Evolutionary conservation across 2,888 invertebrate genomes (phyloP).

Genomic region (Diaphora mendica): DNA sequence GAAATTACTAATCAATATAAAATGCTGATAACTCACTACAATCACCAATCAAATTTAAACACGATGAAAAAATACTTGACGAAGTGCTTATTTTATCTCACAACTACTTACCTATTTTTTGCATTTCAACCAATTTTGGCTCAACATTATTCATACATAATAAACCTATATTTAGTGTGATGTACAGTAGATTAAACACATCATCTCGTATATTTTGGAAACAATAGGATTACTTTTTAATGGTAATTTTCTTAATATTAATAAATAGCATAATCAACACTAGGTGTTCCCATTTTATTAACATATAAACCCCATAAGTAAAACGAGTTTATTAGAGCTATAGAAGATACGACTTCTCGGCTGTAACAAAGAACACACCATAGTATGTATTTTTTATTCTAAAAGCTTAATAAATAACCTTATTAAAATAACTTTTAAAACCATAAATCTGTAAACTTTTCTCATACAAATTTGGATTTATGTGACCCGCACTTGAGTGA

Average conservation of each 20-base stretch:
- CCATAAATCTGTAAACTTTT: conserved; percentile 27
- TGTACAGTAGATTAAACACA: background rate
- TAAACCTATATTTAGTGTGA: conserved; percentile 9
- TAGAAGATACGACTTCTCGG: background rate
- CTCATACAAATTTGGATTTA: conserved; percentile 5
- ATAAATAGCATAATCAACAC: background rate
- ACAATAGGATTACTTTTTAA: background rate
- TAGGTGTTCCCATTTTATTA: background rate
- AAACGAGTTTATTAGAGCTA: background rate
- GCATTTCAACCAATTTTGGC: background rate
- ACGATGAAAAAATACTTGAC: background rate
- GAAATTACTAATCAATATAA: background rate
- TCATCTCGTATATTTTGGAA: background rate
- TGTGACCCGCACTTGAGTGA: conserved; percentile 6
- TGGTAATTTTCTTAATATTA: background rate
- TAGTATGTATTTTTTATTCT: background rate
- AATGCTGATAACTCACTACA: background rate
- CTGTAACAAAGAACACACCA: background rate
- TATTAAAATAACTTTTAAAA: conserved; percentile 43
- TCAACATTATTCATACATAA: background rate
- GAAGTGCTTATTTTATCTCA: background rate
- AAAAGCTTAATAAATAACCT: conserved; percentile 6
- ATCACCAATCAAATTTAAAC: background rate
- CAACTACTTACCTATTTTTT: background rate
- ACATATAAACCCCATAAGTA: background rate